phyloP scores from a whole-genome alignment of 2,888 invertebrate species.

The Drosophila peninsularis region DNA sequence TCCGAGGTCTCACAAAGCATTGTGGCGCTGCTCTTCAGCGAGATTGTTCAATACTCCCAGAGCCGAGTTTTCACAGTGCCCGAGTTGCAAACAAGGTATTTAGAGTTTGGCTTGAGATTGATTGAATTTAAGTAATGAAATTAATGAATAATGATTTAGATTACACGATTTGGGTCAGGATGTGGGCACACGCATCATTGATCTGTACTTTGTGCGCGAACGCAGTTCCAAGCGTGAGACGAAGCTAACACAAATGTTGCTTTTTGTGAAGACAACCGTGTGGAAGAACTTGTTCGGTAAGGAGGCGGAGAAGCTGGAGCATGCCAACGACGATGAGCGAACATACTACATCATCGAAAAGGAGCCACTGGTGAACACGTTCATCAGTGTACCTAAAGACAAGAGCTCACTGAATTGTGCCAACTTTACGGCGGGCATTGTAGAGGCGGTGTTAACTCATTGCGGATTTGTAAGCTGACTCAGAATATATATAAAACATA shows the following conservation, averaged over 20 bases:
- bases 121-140: neutral
- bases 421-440: slow-evolving; percentile 98
- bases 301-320: slow-evolving; percentile 99
- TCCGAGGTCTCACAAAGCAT: slow-evolving; percentile 96
- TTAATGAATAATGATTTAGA: slow-evolving; percentile 87
- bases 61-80: slow-evolving; percentile 97
- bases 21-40: slow-evolving; percentile 98
- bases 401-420: slow-evolving; percentile 99
- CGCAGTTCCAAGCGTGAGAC: slow-evolving; percentile 97
- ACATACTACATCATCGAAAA: slow-evolving; percentile 99
- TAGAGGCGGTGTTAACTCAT: slow-evolving; percentile 97
- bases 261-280: slow-evolving; percentile 97
- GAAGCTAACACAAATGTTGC: slow-evolving; percentile 95
- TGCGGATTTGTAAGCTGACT: slow-evolving; percentile 95
- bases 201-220: slow-evolving; percentile 97
- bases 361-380: slow-evolving; percentile 98
- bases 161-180: slow-evolving; percentile 97
- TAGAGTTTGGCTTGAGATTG: too few relatives aligned
- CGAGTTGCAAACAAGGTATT: slow-evolving; percentile 97
- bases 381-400: slow-evolving; percentile 98
- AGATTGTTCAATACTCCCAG: slow-evolving; percentile 99
- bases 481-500: neutral
- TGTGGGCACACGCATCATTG: slow-evolving; percentile 96
- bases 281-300: slow-evolving; percentile 99
- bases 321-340: slow-evolving; percentile 98